Evolutionary conservation across 2,113 vertebrate genomes (phyloP).

Genomic region (Castor canadensis): DNA sequence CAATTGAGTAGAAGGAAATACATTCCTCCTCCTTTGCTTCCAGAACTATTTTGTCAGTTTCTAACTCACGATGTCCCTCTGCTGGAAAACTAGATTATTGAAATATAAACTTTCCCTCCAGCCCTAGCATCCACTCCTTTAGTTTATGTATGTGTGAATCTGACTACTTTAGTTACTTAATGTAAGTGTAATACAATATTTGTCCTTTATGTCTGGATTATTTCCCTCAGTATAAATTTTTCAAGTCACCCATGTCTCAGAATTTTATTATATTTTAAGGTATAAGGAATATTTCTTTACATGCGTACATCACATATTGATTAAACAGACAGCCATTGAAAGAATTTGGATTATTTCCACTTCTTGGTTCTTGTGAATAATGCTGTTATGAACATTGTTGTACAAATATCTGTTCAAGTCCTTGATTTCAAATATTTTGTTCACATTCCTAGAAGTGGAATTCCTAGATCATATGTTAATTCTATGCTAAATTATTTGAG

Average conservation of each 20-base stretch:
- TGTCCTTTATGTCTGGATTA: not conserved
- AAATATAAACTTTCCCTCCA: not conserved
- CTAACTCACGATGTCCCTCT: slow-evolving; percentile 81
- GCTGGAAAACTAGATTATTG: slow-evolving; percentile 69
- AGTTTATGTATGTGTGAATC: not conserved
- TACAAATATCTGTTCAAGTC: not conserved
- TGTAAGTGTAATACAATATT: not conserved
- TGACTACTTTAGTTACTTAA: not conserved
- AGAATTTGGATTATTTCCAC: not conserved
- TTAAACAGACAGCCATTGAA: not conserved
- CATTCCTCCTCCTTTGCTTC: not conserved
- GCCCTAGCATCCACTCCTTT: not conserved
- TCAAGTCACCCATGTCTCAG: not conserved
- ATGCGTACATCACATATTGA: not conserved
- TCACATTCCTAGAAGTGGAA: not conserved
- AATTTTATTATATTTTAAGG: not conserved
- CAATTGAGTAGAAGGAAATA: not conserved
- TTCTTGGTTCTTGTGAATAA: not conserved
- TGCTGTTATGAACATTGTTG: too few relatives aligned
- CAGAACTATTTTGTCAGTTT: slow-evolving; percentile 45
- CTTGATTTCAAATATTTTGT: not conserved
- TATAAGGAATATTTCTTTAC: not conserved
- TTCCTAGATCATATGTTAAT: not conserved
- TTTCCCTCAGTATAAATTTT: not conserved
- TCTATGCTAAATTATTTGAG: not conserved